Evolutionary conservation across 2,888 invertebrate species (phyloP).

Genomic region (Chloromyia formosa): DNA sequence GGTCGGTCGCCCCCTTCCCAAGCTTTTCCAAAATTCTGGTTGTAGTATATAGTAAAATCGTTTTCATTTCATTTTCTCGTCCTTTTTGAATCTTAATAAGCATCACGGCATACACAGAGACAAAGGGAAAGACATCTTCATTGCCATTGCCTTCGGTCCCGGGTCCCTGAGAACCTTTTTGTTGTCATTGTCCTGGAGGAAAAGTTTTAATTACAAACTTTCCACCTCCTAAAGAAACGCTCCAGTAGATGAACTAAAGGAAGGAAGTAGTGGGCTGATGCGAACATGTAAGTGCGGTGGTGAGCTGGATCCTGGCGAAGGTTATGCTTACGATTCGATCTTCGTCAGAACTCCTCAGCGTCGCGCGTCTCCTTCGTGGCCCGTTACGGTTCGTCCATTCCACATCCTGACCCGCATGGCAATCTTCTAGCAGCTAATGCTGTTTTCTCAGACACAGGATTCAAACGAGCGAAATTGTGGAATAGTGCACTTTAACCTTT

Average conservation of each 20-base stretch:
- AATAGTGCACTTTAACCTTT: constrained; percentile 39
- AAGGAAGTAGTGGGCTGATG: background rate
- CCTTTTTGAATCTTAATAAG: constrained; percentile 33
- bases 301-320: background rate
- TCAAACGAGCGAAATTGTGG: constrained; percentile 1
- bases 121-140: background rate
- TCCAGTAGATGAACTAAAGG: background rate
- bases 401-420: background rate
- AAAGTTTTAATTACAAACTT: constrained; percentile 33
- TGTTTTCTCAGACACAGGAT: constrained; percentile 22
- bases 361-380: background rate
- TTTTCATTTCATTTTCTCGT: constrained; percentile 19
- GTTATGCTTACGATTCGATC: background rate
- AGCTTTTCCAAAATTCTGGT: background rate
- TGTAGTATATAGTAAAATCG: background rate
- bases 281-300: background rate
- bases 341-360: too few species aligned
- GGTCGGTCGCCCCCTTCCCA: too few species aligned
- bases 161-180: background rate
- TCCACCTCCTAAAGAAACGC: background rate
- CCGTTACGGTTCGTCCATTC: background rate
- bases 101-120: background rate
- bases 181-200: constrained; percentile 25
- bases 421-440: constrained; percentile 11
- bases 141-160: background rate